Evolutionary conservation across 2,797 vertebrate species (phyloP), one percentile per base, ranked within the genome.

Genomic region (Brotula barbata): DNA sequence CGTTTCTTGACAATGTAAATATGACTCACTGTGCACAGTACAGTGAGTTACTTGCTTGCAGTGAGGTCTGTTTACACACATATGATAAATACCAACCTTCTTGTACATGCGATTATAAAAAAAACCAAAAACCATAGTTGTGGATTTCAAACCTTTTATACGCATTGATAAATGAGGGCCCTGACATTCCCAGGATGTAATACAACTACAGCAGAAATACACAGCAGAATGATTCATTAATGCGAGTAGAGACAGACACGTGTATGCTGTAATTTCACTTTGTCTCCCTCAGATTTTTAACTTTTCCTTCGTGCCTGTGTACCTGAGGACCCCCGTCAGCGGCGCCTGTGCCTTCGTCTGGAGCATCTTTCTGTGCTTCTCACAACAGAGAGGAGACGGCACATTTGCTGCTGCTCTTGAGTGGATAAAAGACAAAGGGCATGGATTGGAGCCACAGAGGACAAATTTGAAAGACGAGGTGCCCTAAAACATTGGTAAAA

Each of bases 331-430:
- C 17, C 88, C 89, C 28, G 96, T 94, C 81, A 92, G 89, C 0
- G 95, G 96, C 56, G 92, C 94, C 75, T 94, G 93, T 56, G 92
- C 91, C 37, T 96, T 96, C 78, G 39, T 94, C 71, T 97, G 95
- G 96, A 92, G 94, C 55, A 86, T 89, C 36, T 98, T 96, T 88
- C 88, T 96, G 14, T 97, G 95, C 84, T 96, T 93, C 80, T 96
- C 93, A 0, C 93, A 91, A 2, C 93, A 95, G 76, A 91, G 85
- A 0, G 93, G 93, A 0, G 94, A 94, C 2, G 93, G 94, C 22
- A 94, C 94, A 0, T 82, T 88, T 4, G 70, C 53, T 8, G 91
- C 93, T 0, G 90, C 88, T 20, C 80, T 95, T 39, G 37, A 84
- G 0, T 89, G 90, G 85, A 73, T 93, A 12, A 72, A 82, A 73